Conservation (phyloP, 2,797 vertebrate species). For the Lindbergichthys nudifrons region DNA sequence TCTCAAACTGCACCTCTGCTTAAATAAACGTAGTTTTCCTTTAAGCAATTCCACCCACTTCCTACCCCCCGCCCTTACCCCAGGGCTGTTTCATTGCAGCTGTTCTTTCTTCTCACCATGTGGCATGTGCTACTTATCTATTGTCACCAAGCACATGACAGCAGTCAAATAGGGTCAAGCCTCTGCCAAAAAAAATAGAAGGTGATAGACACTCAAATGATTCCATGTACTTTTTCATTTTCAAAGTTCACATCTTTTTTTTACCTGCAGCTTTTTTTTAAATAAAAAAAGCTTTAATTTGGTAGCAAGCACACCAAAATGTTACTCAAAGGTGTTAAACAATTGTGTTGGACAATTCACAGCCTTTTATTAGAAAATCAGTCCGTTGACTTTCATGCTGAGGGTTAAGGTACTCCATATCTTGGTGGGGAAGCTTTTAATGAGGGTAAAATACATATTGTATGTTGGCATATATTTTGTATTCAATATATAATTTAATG, state of each 20-base stretch:
- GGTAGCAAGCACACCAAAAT: not conserved
- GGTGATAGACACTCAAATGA: constrained; percentile 6
- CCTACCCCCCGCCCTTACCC: not conserved
- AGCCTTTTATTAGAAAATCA: not conserved
- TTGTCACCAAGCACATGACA: constrained; percentile 32
- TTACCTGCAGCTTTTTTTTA: not conserved
- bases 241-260: not conserved
- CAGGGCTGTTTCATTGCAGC: constrained; percentile 19
- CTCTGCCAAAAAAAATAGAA: constrained; percentile 16
- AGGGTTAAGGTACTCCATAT: not conserved
- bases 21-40: constrained; percentile 45
- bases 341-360: constrained; percentile 4
- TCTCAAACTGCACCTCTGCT: constrained; percentile 15
- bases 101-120: constrained; percentile 22
- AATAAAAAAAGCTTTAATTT: not conserved
- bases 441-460: constrained; percentile 8
- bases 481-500: constrained; percentile 1
- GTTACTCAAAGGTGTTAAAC: not conserved
- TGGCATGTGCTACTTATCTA: constrained; percentile 17
- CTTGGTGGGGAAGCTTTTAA: constrained; percentile 12
- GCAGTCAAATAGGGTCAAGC: constrained; percentile 31
- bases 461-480: constrained; percentile 4
- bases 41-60: constrained; percentile 21
- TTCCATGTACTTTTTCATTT: not conserved
- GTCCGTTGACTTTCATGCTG: constrained; percentile 1